A percentile compares a stretch with the other conserved stretches of the same genome.
phyloP scores from a whole-genome alignment of 2,797 vertebrate species.

The Typhlichthys subterraneus region DNA sequence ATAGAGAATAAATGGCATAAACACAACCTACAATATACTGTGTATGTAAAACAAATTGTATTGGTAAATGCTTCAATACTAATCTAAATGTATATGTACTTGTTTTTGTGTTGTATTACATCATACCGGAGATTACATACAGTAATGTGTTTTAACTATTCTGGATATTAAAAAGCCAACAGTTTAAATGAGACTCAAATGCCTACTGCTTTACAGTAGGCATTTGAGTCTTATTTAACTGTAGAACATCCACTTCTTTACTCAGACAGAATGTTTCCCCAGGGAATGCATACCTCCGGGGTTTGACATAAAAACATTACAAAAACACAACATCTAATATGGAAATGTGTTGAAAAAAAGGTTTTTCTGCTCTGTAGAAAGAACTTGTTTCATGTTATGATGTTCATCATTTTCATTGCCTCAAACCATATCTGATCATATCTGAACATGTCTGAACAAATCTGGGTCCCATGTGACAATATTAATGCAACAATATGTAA shows the following conservation, averaged over 20 bases:
- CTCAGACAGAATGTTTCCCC: constrained; percentile 1
- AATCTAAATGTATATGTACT: too few relatives aligned
- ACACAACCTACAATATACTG: too few relatives aligned
- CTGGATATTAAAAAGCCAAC: too few relatives aligned
- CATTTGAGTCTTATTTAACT: too few relatives aligned
- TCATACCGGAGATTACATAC: too few relatives aligned
- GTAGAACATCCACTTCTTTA: neutral
- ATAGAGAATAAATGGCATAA: too few relatives aligned
- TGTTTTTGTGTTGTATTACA: too few relatives aligned
- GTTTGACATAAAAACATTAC: constrained; percentile 28
- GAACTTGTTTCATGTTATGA: constrained; percentile 69
- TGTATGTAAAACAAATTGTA: too few relatives aligned
- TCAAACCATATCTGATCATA: constrained; percentile 46
- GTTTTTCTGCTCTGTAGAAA: constrained; percentile 44
- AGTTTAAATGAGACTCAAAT: too few relatives aligned
- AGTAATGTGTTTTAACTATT: too few relatives aligned
- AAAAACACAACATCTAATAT: constrained; percentile 52
- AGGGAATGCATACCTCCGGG: constrained; percentile 37
- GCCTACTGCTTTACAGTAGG: too few relatives aligned
- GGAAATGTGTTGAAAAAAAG: constrained; percentile 63
- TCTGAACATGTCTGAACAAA: constrained; percentile 2
- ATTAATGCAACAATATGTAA: constrained; percentile 50
- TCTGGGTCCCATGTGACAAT: constrained; percentile 54
- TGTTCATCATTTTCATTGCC: constrained; percentile 65
- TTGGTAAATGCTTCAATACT: too few relatives aligned